phyloP scores from a whole-genome alignment of 2,113 vertebrate genomes.

The Mesembrinibis cayennensis region DNA sequence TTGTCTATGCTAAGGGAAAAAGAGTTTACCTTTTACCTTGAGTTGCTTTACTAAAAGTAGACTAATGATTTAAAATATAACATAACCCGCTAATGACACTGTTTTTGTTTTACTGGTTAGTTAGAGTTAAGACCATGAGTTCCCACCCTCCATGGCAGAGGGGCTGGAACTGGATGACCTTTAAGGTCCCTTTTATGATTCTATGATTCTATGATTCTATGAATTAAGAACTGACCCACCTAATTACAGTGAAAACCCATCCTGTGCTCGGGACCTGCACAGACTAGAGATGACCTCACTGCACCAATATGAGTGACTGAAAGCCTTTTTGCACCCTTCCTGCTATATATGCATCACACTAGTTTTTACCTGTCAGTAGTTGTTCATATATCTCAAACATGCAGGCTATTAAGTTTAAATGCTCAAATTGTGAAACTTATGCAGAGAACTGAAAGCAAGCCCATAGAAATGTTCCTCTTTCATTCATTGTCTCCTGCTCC shows the following conservation, averaged over 20 bases:
- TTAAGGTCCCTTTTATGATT: not conserved
- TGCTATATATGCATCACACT: not conserved
- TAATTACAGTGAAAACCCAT: not conserved
- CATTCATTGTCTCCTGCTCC: not conserved
- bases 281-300: not conserved
- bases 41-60: not conserved
- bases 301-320: not conserved
- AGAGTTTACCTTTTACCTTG: not conserved
- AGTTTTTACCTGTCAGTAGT: not conserved
- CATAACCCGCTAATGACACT: not conserved
- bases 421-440: not conserved
- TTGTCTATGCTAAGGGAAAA: not conserved
- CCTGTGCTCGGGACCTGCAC: not conserved
- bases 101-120: not conserved
- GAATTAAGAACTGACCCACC: not conserved
- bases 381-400: not conserved
- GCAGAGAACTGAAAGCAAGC: not conserved
- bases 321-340: not conserved
- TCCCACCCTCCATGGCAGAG: rapidly evolving
- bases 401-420: not conserved
- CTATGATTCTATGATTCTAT: not conserved
- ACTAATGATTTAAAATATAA: not conserved
- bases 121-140: not conserved
- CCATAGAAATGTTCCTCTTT: not conserved
- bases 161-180: not conserved